Percentiles rank a stretch among this genome's conserved stretches.
These are phyloP conservation scores for Cloeon dipterum DNA, from an alignment of 2,888 invertebrate species.

Conservation along the genomic window DNA sequence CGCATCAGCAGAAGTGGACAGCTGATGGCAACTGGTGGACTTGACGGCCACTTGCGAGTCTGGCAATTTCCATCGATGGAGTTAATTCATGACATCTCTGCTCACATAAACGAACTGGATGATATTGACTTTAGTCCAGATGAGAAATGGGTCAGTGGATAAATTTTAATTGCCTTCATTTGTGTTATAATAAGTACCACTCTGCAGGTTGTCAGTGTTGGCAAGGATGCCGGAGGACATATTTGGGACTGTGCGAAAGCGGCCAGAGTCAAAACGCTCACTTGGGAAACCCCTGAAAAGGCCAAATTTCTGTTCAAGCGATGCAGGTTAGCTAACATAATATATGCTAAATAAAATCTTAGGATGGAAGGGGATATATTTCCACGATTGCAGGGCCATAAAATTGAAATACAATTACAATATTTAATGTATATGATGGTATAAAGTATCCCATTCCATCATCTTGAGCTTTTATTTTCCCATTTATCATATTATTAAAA, in stretches of 20 bases:
- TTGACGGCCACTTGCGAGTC: conserved; percentile 64
- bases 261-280: conserved; percentile 40
- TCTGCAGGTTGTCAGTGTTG: conserved; percentile 49
- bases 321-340: conserved; percentile 32
- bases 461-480: neutral
- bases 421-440: no score
- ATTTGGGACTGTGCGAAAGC: conserved; percentile 53
- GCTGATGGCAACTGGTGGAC: conserved; percentile 75
- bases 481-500: neutral
- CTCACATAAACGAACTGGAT: conserved; percentile 79
- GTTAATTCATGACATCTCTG: conserved; percentile 41
- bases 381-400: no score
- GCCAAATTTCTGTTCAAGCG: conserved; percentile 63
- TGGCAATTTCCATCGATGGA: conserved; percentile 75
- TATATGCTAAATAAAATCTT: conserved; percentile 4
- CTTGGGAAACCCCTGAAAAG: conserved; percentile 51
- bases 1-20: conserved; percentile 51
- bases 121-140: conserved; percentile 78
- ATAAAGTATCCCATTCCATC: neutral
- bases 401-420: no score
- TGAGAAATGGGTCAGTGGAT: conserved; percentile 23
- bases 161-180: conserved; percentile 1
- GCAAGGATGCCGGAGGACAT: conserved; percentile 63
- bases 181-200: no score
- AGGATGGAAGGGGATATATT: no score